Conservation (phyloP, 2,113 vertebrate genomes). For the Neotragus pygmaeus region DNA sequence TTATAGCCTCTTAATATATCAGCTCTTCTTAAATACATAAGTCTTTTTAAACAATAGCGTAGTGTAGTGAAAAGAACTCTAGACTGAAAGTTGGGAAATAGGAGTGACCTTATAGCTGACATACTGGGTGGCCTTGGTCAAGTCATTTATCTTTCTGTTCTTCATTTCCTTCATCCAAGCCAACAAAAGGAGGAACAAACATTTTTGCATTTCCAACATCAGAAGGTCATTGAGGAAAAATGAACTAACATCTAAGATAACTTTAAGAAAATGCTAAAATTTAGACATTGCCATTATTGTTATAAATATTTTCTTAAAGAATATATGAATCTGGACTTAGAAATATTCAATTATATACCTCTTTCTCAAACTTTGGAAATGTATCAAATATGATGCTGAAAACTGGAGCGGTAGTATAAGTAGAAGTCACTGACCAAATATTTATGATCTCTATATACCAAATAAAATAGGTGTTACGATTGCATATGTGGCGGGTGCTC, state of each 20-base stretch:
- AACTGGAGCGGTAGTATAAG: background rate
- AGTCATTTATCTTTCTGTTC: background rate
- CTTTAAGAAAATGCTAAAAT: background rate
- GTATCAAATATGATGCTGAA: background rate
- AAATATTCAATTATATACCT: background rate
- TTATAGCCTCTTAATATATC: background rate
- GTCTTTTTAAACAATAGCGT: background rate
- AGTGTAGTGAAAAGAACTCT: background rate
- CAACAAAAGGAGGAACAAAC: background rate
- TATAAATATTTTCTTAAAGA: slow-evolving; percentile 15
- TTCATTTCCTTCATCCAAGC: background rate
- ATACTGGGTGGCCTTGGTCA: slow-evolving; percentile 5
- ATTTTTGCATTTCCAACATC: background rate
- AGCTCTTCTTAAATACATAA: background rate
- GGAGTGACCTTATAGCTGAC: background rate
- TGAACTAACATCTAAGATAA: background rate
- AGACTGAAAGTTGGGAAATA: background rate
- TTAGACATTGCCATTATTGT: background rate
- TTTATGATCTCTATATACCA: background rate
- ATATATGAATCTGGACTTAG: background rate
- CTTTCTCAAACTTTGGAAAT: background rate
- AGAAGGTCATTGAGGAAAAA: background rate
- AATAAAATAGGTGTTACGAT: background rate
- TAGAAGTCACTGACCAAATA: background rate
- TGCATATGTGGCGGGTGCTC: background rate